Base-by-base conservation (phyloP, 2,888 invertebrate species). In the Panzeria rudis region DNA sequence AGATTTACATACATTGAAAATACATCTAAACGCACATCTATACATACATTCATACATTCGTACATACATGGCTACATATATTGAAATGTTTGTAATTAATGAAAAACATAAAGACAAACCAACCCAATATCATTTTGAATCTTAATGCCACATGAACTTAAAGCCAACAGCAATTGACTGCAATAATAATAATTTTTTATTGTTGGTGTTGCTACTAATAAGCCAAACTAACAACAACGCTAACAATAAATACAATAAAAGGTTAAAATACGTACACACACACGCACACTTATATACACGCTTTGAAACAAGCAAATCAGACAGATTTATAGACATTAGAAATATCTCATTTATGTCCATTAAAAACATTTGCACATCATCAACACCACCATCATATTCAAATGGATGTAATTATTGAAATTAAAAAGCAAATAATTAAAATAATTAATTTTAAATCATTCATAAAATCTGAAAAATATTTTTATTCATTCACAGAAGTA, bases 101-200 rank as follows among this genome's bases (percentile, higher is more conserved):
- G n/a, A 62, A 44, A 47, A 61, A 72, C 47, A 61, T 23, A 59
- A 61, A 61, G 9, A 13, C 23, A 9, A 80, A 82, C 62, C 83
- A 86, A 86, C 83, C 83, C 83, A 86, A 62, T 71, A 82, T 64
- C 59, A 66, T 52, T 66, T 81, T 75, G 54, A 56, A 52, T 75
- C 62, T 76, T 69, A 25, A 15, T 64, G 23, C 13, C 25, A 69
- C 71, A 32, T 85, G 75, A 85, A 78, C 78, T 82, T 75, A 66
- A 82, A 79, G 78, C 64, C 73, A 69, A 69, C 78, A 75, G n/a
- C 64, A 79, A 44, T 61, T 68, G 50, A 35, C 68, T 29, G n/a
- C 23, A 76, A 76, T 29, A 41, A 35, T 54, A n/a, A 62, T 38
- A 56, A 32, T 32, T 32, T 56, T 4, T 50, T 41, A 44, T 41